Conservation (phyloP, 2,888 invertebrate species). For the Stenodema calcarata region DNA sequence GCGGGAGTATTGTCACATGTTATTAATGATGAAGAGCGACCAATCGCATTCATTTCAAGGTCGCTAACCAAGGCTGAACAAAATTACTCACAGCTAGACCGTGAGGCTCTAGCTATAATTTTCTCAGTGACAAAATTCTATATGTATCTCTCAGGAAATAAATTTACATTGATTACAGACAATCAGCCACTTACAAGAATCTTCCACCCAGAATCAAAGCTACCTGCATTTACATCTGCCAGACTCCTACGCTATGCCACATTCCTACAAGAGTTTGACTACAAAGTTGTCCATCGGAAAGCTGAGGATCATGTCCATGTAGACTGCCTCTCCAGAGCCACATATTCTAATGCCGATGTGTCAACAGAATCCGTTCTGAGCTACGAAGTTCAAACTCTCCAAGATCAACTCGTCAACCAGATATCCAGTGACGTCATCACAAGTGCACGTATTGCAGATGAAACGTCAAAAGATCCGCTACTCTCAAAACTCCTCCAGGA, state of each 20-base stretch:
- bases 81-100: constrained; percentile 53
- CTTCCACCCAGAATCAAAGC: constrained; percentile 19
- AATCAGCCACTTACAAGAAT: constrained; percentile 36
- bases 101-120: constrained; percentile 31
- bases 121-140: neutral
- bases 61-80: constrained; percentile 58
- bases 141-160: constrained; percentile 27
- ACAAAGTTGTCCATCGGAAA: neutral
- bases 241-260: constrained; percentile 31
- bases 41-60: constrained; percentile 53
- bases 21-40: constrained; percentile 45
- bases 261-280: constrained; percentile 30
- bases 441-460: neutral
- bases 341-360: neutral
- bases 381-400: neutral
- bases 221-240: constrained; percentile 14
- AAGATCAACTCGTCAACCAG: neutral
- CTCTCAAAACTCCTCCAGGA: neutral
- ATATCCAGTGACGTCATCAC: constrained; percentile 21
- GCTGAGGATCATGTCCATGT: constrained; percentile 43
- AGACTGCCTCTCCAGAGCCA: constrained; percentile 48
- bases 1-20: constrained; percentile 48
- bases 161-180: constrained; percentile 26
- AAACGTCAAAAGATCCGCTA: constrained; percentile 2
- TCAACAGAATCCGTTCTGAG: neutral